Base-by-base conservation (phyloP, 2,113 vertebrate species). In the Nematolebias whitei region DNA sequence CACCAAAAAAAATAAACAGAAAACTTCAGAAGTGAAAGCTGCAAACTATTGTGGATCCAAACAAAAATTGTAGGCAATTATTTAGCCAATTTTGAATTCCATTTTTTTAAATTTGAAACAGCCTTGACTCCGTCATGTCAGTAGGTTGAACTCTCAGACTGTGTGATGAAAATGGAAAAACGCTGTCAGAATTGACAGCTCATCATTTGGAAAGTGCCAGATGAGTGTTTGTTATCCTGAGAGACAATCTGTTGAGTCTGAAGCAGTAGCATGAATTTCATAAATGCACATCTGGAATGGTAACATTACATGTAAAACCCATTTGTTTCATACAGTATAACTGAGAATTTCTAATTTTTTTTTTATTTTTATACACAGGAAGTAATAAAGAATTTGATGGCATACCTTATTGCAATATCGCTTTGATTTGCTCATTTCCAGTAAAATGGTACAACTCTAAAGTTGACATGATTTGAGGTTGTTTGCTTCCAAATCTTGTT, bases 41-140 rank as follows among this genome's bases (percentile, higher is more conserved):
- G 4, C 1, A 11, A 16, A 15, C 22, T 35, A 3, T 22, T 66
- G 52, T 5, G 16, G 9, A 19, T 6, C 22, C 12, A 40, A 50
- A 12, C n/a, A 39, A 23, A 54, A n/a, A 35, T 3, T 41, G 18
- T 6, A 43, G 35, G 2, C 43, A 56, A 44, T 3, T 14, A 11
- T 44, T 59, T 29, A 14, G n/a, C 16, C 12, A 20, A 26, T 59
- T 26, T 59, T 23, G 10, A n/a, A 8, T 43, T 19, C 5, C 15
- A 19, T 12, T 26, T 41, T 70, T 38, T 16, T n/a, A n/a, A 48
- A 59, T 59, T 45, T 23, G 15, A 29, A 29, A 39, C 47, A 44
- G 39, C 49, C 29, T 40, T 69, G 24, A 58, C 40, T 39, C 18
- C 15, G 51, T 26, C 38, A 41, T 12, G 14, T 6, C 44, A 57